Base-by-base conservation (phyloP, 1,140 invertebrate species). In the Melitaea cinxia region DNA sequence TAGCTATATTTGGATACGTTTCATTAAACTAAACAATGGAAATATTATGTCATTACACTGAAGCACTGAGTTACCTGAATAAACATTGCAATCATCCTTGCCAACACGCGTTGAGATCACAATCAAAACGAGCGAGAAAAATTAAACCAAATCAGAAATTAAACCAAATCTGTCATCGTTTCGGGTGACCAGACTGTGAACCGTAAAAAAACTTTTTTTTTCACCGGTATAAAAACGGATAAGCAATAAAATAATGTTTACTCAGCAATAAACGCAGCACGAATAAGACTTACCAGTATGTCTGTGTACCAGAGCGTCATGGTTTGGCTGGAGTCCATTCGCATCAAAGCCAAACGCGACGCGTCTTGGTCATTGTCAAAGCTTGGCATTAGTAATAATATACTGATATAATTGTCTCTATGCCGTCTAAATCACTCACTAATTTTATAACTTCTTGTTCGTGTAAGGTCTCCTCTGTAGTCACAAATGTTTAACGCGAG, bases 291-390 rank as follows among this genome's bases (percentile, higher is more conserved):
- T 72, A 91, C 88, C 88, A 91, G 70, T 83, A 91, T 78, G 78
- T 91, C 82, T 59, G 86, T 89, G 80, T 91, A 91, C 88, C 88
- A 91, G 69, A 91, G 84, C 75, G 88, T 91, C 88, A 91, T 91
- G 63, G 73, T 59, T 89, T 89, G 88, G 86, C 86, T 59, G 73
- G 67, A 58, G 71, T 89, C 86, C 88, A 91, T 81, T 68, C 65
- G 73, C 78, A 86, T 88, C 84, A 88, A 74, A 77, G 70, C 74
- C 69, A 78, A 78, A 72, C 74, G 77, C 75, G 70, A 78, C 70
- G 68, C 72, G 67, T 75, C 75, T 73, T 80, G 85, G 77, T 87
- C 87, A 87, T 88, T 87, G 84, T 90, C 82, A 84, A 73, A 68
- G 71, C 67, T 75, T 77, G 77, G 78, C 80, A 85, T 77, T 68